These are phyloP conservation scores for Gambusia holbrooki DNA, from an alignment of 2,113 vertebrate species.

Conservation along the genomic window DNA sequence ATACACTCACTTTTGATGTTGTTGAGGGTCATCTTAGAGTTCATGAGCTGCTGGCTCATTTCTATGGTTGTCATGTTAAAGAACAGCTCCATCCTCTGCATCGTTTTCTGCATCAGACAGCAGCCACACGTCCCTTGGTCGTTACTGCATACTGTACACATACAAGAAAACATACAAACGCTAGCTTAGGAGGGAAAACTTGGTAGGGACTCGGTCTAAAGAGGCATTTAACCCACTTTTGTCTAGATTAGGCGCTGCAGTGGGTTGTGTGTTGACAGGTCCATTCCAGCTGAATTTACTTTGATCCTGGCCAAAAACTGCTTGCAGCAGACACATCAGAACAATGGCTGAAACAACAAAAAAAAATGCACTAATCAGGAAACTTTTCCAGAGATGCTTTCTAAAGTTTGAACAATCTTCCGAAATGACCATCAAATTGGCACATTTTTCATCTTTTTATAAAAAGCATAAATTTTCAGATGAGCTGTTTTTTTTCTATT, in stretches of 20 bases:
- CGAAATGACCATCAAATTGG: neutral
- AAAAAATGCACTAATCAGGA: neutral
- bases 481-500: neutral
- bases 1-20: constrained; percentile 64
- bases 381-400: neutral
- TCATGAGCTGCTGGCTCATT: constrained; percentile 35
- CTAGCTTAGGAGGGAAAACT: neutral
- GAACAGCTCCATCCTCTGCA: constrained; percentile 45
- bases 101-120: constrained; percentile 74
- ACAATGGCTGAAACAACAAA: constrained; percentile 30
- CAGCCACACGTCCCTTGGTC: constrained; percentile 69
- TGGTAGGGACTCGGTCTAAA: neutral
- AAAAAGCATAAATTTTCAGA: neutral
- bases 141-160: constrained; percentile 57
- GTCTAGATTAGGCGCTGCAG: neutral
- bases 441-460: neutral
- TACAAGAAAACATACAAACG: neutral
- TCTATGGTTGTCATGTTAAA: constrained; percentile 46
- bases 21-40: constrained; percentile 36
- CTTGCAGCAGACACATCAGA: constrained; percentile 53
- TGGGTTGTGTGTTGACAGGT: neutral
- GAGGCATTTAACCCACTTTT: neutral
- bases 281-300: neutral
- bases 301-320: neutral
- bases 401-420: neutral